These are phyloP conservation scores for Chrysaora quinquecirrha DNA, from an alignment of 30 jellyfish, hydroid and myxozoan species.

Conservation along the genomic window DNA sequence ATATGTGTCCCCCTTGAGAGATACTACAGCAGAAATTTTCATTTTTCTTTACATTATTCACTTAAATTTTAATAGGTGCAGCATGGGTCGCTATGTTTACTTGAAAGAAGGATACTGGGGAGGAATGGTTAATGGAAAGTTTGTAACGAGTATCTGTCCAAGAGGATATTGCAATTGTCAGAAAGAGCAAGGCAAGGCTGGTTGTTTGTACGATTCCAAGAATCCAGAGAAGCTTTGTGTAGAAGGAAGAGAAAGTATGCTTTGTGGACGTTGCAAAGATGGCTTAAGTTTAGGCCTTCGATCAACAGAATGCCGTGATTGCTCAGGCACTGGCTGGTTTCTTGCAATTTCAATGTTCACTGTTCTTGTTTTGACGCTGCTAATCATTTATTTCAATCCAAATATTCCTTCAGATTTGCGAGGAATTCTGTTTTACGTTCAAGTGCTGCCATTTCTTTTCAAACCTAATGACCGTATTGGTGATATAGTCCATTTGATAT, in stretches of 20 bases:
- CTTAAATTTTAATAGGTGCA: too few species aligned
- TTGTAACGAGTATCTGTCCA: constrained; percentile 67
- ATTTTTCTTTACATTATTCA: too few species aligned
- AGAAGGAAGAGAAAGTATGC: constrained; percentile 49
- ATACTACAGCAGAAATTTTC: too few species aligned
- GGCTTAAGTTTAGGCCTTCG: constrained; percentile 50
- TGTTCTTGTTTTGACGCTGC: constrained; percentile 30
- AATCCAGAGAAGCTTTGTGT: constrained; percentile 61
- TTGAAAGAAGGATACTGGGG: constrained; percentile 71
- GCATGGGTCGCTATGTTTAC: constrained; percentile 37
- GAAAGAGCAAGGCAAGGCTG: constrained; percentile 21
- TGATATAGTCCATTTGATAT: constrained; percentile 18
- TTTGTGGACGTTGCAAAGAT: constrained; percentile 70
- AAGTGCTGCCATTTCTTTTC: constrained; percentile 68
- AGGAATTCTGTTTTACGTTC: constrained; percentile 59
- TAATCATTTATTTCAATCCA: constrained; percentile 55
- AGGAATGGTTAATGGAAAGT: constrained; percentile 43
- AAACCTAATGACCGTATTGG: constrained; percentile 67
- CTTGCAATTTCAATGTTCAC: constrained; percentile 26
- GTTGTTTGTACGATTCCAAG: constrained; percentile 54
- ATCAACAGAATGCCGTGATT: constrained; percentile 57
- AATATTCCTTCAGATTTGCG: constrained; percentile 56
- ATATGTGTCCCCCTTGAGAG: too few species aligned
- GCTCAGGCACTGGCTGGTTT: constrained; percentile 29
- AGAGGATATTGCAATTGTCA: constrained; percentile 61